Evolutionary conservation across 2,888 invertebrate genomes (phyloP), one percentile per base, ranked within the genome.

Genomic region (Ferrisia virgata): DNA sequence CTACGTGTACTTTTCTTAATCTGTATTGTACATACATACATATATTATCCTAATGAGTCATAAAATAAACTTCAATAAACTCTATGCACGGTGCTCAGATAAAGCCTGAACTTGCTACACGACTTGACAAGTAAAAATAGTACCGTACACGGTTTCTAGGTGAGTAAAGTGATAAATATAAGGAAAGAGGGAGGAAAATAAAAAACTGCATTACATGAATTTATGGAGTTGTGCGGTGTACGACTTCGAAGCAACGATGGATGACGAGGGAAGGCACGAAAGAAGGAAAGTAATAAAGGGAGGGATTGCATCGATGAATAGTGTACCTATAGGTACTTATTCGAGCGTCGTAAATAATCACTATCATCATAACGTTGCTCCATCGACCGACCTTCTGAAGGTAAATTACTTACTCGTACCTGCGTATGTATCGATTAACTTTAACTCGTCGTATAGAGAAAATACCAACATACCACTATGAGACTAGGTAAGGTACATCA

Each of bases 371-470:
- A 53, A 18, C 53, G 53, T 53, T 53, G 53, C 53, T 53, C 53
- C 8, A 22, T 18, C 53, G 72, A 76, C 72, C 72, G 72, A 76
- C 72, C 72, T 76, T 76, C 72, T 76, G 72, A 76, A 76, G 72
- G 72, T 76, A 76, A 76, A 76, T 33, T 76, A 36, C 15, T 8
- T 9, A 11, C 9, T 53, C 15, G 15, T n/a, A 15, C 15, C 9
- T 8, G 15, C 53, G 53, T 53, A 15, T 9, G 40, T 47, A 47
- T 47, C 47, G 47, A 47, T 47, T 47, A 47, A n/a, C 47, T 13
- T 6, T 9, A 9, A 40, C 40, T 6, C 40, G 40, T 40, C 40
- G 13, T 40, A 9, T 40, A 40, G 47, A n/a, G n/a, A n/a, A 47
- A 47, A 47, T 47, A n/a, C n/a, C 47, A n/a, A 47, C n/a, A 11